Percentiles rank a stretch among this genome's conserved stretches.
Conservation (phyloP, 1,140 invertebrate species). For the Gryllus bimaculatus region DNA sequence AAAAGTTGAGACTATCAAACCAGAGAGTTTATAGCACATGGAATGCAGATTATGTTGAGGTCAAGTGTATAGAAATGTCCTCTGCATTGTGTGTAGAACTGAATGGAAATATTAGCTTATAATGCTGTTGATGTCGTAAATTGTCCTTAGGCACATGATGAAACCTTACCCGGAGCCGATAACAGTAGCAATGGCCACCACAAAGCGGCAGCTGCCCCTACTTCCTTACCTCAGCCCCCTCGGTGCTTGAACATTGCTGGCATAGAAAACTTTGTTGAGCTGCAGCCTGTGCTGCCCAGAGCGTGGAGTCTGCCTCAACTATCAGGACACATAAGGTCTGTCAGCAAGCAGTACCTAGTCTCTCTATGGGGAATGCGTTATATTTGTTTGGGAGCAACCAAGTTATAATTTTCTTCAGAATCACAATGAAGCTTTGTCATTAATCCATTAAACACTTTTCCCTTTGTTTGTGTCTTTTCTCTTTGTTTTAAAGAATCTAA, state of each 20-base stretch:
- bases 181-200: constrained; percentile 17
- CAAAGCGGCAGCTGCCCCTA: constrained; percentile 6
- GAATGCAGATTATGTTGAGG: too few species aligned
- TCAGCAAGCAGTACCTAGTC: background rate
- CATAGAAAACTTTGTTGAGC: constrained; percentile 56
- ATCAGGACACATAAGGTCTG: constrained; percentile 36
- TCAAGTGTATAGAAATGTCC: too few species aligned
- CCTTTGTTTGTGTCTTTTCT: too few species aligned
- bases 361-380: too few species aligned
- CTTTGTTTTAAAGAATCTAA: too few species aligned
- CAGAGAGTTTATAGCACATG: too few species aligned
- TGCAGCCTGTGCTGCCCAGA: constrained; percentile 55
- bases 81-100: too few species aligned
- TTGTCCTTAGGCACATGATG: constrained; percentile 17
- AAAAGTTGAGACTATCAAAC: too few species aligned
- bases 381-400: too few species aligned
- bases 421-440: too few species aligned
- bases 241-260: constrained; percentile 54
- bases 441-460: too few species aligned
- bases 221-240: background rate
- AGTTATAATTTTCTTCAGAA: too few species aligned
- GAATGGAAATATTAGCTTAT: background rate
- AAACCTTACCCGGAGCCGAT: constrained; percentile 15
- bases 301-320: constrained; percentile 64
- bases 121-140: background rate